A percentile compares a stretch with the other conserved stretches of the same genome.
These are phyloP conservation scores for Choristoneura fumiferana DNA, from an alignment of 1,140 invertebrate genomes.

Conservation along the genomic window DNA sequence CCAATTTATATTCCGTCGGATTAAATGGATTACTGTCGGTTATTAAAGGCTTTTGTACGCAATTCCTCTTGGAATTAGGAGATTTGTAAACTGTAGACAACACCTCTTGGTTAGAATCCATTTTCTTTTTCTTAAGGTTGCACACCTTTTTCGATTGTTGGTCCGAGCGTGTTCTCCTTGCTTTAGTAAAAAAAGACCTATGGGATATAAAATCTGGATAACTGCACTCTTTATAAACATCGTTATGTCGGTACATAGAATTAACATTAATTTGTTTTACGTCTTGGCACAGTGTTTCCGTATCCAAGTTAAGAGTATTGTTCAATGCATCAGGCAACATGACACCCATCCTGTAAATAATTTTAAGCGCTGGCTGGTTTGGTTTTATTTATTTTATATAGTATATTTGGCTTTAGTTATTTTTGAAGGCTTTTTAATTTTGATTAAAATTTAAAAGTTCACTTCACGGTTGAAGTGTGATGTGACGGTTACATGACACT, in stretches of 20 bases:
- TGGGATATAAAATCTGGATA: conserved; percentile 24
- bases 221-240: conserved; percentile 51
- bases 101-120: not conserved
- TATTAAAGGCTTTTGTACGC: conserved; percentile 20
- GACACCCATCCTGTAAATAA: not conserved
- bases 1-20: not conserved
- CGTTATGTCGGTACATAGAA: conserved; percentile 26
- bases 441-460: too few relatives aligned
- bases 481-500: too few relatives aligned
- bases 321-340: not conserved
- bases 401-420: not conserved
- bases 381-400: not conserved
- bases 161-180: conserved; percentile 14
- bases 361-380: not conserved
- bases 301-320: not conserved
- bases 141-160: conserved; percentile 3
- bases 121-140: not conserved
- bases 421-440: too few relatives aligned
- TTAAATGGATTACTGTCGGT: not conserved
- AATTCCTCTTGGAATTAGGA: conserved; percentile 31
- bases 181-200: conserved; percentile 10
- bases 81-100: conserved; percentile 57
- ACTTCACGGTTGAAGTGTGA: too few relatives aligned
- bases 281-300: not conserved
- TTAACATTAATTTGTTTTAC: conserved; percentile 21